These are phyloP conservation scores for Sipha flava DNA, from an alignment of 1,140 invertebrate species.

Conservation along the genomic window DNA sequence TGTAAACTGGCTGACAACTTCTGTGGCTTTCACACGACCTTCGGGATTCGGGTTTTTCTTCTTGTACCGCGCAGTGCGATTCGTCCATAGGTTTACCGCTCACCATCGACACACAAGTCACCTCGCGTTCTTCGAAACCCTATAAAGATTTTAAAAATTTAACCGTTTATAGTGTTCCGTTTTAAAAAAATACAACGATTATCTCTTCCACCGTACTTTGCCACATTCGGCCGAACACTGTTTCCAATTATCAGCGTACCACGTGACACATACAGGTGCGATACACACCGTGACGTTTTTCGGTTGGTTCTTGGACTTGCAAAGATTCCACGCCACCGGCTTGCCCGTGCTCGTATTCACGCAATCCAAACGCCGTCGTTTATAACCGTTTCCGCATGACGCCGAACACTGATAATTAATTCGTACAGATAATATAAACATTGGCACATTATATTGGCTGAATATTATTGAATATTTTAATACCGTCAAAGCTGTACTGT, in stretches of 20 bases:
- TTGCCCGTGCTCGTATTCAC: conserved; percentile 2
- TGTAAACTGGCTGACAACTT: not conserved
- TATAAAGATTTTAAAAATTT: not conserved
- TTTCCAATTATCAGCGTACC: conserved; percentile 45
- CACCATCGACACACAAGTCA: not conserved
- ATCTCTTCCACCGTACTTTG: too few species aligned
- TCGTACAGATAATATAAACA: not conserved
- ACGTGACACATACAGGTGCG: conserved; percentile 35
- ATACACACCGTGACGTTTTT: not conserved
- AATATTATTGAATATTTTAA: too few species aligned
- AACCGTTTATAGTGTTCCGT: not conserved
- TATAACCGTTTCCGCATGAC: conserved; percentile 58
- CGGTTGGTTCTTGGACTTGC: not conserved
- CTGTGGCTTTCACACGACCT: conserved; percentile 14
- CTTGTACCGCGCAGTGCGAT: not conserved
- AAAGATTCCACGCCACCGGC: not conserved
- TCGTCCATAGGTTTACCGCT: not conserved
- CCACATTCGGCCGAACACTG: conserved; percentile 42
- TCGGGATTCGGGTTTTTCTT: conserved; percentile 1
- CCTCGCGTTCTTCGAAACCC: conserved; percentile 14
- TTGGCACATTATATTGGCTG: too few species aligned
- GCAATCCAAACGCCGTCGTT: conserved; percentile 59
- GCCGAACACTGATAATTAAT: conserved; percentile 55
- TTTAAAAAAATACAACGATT: too few species aligned
- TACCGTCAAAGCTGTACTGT: too few species aligned